Evolutionary conservation across 1,140 invertebrate species (phyloP).

Genomic region (Caenorhabditis briggsae): DNA sequence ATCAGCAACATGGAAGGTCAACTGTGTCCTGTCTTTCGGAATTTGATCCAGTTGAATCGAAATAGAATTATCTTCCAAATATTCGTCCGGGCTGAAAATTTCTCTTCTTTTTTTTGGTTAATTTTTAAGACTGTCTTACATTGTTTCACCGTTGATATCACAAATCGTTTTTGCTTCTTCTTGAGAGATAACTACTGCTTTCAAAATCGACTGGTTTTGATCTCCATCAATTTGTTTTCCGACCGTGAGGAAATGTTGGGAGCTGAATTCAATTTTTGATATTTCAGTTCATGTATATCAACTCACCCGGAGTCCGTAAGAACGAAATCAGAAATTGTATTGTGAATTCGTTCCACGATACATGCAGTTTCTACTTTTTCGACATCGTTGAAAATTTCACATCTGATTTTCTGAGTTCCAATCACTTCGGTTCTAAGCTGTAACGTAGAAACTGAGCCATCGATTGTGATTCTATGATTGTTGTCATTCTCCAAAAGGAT

Average conservation of each 20-base stretch:
- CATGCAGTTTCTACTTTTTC: neutral
- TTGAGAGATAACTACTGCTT: conserved; percentile 3
- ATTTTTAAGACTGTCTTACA: neutral
- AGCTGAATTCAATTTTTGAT: neutral
- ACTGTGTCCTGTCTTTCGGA: neutral
- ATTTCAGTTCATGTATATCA: neutral
- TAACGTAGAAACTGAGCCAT: neutral
- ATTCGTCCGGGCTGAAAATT: neutral
- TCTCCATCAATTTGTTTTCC: neutral
- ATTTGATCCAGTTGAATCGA: conserved; percentile 13
- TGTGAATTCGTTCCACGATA: neutral
- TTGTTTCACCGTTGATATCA: conserved; percentile 15
- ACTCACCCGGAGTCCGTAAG: conserved; percentile 8
- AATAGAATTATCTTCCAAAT: neutral
- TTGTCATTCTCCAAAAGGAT: neutral
- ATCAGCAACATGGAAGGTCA: neutral
- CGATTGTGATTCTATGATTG: neutral
- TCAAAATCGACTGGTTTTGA: neutral
- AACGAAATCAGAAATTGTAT: conserved; percentile 22
- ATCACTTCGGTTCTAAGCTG: neutral
- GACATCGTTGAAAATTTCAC: neutral
- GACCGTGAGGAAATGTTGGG: neutral
- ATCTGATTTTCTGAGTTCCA: neutral
- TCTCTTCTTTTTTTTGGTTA: neutral
- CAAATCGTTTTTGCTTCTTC: neutral